phyloP scores from a whole-genome alignment of 2,113 vertebrate genomes.

The Cygnus buccinator region DNA sequence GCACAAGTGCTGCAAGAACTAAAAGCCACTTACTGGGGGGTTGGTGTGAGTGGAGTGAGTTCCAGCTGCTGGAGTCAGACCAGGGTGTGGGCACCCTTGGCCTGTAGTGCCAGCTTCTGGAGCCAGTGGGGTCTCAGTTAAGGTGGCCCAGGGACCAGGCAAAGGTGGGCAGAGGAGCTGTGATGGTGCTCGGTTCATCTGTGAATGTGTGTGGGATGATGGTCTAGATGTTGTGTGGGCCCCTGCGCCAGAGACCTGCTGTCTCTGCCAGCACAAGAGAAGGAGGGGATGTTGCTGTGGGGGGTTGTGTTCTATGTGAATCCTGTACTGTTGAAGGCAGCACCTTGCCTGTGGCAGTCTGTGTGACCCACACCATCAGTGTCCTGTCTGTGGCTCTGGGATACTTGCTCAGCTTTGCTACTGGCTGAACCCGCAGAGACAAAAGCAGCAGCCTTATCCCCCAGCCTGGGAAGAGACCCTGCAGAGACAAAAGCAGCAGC shows the following conservation, averaged over 20 bases:
- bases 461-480: neutral
- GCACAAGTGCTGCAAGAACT: neutral
- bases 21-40: neutral
- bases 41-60: neutral
- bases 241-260: neutral
- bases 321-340: neutral
- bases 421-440: neutral
- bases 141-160: accelerated
- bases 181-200: neutral
- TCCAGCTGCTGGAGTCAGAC: too few species aligned
- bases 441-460: neutral
- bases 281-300: accelerated
- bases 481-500: too few species aligned
- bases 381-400: neutral
- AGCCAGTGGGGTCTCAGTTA: neutral
- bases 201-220: accelerated
- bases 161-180: neutral
- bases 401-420: accelerated
- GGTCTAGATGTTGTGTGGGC: neutral
- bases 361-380: accelerated
- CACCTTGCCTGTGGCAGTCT: neutral
- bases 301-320: neutral
- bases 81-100: accelerated
- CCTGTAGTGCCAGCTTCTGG: accelerated
- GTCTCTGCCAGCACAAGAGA: neutral